These are phyloP conservation scores for Jaculus jaculus DNA, from an alignment of 2,113 vertebrate species.

Conservation along the genomic window DNA sequence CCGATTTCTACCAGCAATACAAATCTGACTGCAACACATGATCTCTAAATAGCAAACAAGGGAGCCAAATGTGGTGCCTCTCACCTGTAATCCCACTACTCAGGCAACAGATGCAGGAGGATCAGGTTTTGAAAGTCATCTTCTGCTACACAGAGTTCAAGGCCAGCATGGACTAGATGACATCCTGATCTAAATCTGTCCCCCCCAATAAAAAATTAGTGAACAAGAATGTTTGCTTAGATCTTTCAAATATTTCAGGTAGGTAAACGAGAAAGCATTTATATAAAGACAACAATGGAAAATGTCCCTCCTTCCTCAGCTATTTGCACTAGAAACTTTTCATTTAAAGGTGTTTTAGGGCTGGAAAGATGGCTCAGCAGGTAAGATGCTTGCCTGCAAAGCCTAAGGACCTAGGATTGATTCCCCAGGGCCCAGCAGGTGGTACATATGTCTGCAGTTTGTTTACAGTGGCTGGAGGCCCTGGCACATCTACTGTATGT, in stretches of 20 bases:
- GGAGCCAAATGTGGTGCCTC: background rate
- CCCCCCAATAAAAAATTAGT: background rate
- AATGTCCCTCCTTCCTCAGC: background rate
- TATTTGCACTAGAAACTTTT: background rate
- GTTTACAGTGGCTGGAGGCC: no score
- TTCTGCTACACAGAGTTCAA: background rate
- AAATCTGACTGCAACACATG: no score
- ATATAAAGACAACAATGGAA: background rate
- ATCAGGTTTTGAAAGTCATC: background rate
- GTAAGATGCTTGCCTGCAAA: background rate
- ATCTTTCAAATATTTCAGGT: background rate
- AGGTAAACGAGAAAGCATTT: slow-evolving; percentile 30
- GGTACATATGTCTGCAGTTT: no score
- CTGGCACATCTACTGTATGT: no score
- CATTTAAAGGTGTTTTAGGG: background rate
- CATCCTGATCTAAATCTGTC: no score
- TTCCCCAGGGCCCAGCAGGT: background rate
- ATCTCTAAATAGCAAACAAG: background rate
- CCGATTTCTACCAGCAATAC: no score
- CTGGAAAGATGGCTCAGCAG: background rate
- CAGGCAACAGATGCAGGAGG: no score
- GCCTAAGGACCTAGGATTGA: background rate
- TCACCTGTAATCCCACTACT: no score
- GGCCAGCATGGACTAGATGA: no score
- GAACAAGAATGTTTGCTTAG: background rate